Conservation (phyloP, 92 coral and sea anemone species). For the Umimayanthus chanpuru region DNA sequence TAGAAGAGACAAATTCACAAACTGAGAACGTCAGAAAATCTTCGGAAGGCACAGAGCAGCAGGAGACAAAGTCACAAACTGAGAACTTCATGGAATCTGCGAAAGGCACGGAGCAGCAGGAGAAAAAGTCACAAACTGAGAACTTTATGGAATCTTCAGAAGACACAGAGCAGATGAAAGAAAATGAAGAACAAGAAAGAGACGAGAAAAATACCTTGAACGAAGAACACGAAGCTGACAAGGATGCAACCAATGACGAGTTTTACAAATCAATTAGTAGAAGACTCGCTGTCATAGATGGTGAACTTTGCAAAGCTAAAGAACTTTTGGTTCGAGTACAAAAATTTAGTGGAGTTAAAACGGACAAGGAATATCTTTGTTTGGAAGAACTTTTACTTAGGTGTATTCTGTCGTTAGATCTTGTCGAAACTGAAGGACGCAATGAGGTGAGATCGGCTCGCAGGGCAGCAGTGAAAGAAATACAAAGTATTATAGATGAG, state of each 20-base stretch:
- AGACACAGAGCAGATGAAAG: background rate
- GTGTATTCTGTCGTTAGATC: constrained; percentile 55
- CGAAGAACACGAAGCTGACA: background rate
- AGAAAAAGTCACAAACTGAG: background rate
- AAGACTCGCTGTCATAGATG: constrained; percentile 45
- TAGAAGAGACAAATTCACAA: background rate
- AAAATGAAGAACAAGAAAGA: background rate
- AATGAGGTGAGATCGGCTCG: constrained; percentile 48
- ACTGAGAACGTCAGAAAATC: background rate
- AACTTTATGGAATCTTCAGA: background rate
- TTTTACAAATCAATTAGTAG: background rate
- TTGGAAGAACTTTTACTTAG: constrained; percentile 61
- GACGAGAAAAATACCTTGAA: background rate
- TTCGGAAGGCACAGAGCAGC: background rate
- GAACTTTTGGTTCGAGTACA: constrained; percentile 47
- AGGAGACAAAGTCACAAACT: background rate
- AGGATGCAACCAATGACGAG: background rate
- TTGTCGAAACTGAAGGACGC: constrained; percentile 47
- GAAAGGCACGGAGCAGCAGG: background rate
- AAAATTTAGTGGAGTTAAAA: constrained; percentile 40
- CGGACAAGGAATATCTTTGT: constrained; percentile 55
- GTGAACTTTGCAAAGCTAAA: constrained; percentile 46
- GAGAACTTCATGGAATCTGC: background rate
- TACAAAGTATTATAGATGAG: constrained; percentile 41
- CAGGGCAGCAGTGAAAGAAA: constrained; percentile 61